These are phyloP conservation scores for Cydia amplana DNA, from an alignment of 1,140 invertebrate genomes.

Conservation along the genomic window DNA sequence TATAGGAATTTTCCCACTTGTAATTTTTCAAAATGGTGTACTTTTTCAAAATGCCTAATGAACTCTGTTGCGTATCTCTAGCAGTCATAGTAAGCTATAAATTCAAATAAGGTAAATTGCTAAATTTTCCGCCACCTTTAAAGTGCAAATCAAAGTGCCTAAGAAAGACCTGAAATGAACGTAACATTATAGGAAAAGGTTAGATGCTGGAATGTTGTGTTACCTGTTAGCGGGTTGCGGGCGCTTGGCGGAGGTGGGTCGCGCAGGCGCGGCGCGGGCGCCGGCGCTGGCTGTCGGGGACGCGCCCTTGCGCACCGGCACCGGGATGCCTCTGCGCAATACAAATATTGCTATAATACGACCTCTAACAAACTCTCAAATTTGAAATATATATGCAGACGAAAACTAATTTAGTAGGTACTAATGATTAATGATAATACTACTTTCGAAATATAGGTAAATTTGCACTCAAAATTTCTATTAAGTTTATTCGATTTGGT, in stretches of 20 bases:
- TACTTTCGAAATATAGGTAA: too few relatives aligned
- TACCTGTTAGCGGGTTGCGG: constrained; percentile 68
- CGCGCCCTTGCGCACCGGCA: constrained; percentile 66
- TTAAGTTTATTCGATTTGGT: too few relatives aligned
- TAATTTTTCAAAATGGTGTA: too few relatives aligned
- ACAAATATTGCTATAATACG: neutral
- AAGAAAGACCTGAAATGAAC: neutral
- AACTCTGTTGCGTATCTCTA: too few relatives aligned
- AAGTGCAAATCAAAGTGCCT: neutral
- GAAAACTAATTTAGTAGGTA: too few relatives aligned
- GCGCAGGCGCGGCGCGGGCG: neutral
- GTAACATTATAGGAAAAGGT: neutral
- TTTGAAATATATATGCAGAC: neutral
- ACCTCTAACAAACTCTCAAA: too few relatives aligned
- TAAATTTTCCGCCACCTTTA: neutral
- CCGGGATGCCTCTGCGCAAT: constrained; percentile 62
- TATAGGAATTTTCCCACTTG: too few relatives aligned
- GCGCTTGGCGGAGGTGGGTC: constrained; percentile 34
- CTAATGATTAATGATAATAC: too few relatives aligned
- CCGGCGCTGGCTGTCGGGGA: constrained; percentile 57
- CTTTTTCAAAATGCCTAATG: too few relatives aligned
- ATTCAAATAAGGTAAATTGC: neutral
- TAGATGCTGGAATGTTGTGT: neutral
- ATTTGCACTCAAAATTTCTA: too few relatives aligned
- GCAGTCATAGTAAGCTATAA: neutral